These are phyloP conservation scores for Rugalucina vietnamica DNA, from an alignment of 2,888 invertebrate species.

Conservation along the genomic window DNA sequence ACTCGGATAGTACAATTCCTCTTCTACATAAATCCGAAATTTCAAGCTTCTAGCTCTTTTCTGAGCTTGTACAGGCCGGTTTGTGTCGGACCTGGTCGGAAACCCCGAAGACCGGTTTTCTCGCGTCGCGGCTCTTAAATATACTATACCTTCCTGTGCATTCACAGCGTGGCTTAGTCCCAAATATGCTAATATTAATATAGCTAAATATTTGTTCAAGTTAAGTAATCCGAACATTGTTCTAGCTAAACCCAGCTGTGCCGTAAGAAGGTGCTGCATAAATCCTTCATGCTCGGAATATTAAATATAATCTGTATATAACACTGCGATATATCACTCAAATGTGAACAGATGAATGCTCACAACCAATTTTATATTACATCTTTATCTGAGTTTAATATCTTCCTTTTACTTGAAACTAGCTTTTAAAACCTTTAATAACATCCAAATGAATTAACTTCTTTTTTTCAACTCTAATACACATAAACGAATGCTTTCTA, in stretches of 20 bases:
- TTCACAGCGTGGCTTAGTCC: neutral
- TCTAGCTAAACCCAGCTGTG: neutral
- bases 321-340: neutral
- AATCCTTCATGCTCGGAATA: slow-evolving; percentile 14
- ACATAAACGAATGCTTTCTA: neutral
- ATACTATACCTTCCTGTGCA: neutral
- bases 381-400: slow-evolving; percentile 12
- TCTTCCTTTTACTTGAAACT: neutral
- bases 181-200: slow-evolving; percentile 6
- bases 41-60: too few relatives aligned
- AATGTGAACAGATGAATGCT: neutral
- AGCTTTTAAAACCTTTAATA: slow-evolving; percentile 10
- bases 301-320: slow-evolving; percentile 6
- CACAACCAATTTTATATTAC: slow-evolving; percentile 9
- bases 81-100: too few relatives aligned
- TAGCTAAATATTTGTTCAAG: slow-evolving; percentile 2
- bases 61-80: too few relatives aligned
- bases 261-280: neutral
- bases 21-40: too few relatives aligned
- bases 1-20: too few relatives aligned
- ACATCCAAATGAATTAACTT: slow-evolving; percentile 13
- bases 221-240: slow-evolving; percentile 5
- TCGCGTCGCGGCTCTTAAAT: too few relatives aligned
- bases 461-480: neutral
- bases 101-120: too few relatives aligned